A percentile compares a stretch with the other conserved stretches of the same genome.
These are phyloP conservation scores for Leguminivora glycinivorella DNA, from an alignment of 1,140 invertebrate species.

Conservation along the genomic window DNA sequence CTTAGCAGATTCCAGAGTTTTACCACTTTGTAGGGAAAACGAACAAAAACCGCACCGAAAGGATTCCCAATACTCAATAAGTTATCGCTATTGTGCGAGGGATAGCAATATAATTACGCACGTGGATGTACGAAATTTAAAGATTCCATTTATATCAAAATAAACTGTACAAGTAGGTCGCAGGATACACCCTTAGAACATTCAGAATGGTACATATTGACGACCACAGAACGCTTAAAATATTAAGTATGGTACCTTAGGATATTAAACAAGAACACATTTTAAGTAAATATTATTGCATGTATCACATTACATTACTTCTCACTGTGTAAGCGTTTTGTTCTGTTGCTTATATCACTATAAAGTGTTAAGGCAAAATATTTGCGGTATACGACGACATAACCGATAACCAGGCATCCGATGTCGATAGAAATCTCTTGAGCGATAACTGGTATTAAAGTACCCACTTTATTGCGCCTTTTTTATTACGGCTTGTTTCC, in stretches of 20 bases:
- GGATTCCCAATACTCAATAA: no score
- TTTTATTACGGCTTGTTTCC: not conserved
- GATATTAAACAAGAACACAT: not conserved
- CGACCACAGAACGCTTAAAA: slow-evolving; percentile 3
- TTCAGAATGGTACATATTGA: not conserved
- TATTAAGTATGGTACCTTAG: slow-evolving; percentile 16
- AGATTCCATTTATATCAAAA: no score
- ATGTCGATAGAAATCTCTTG: not conserved
- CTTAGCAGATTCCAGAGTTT: no score
- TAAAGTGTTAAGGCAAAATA: slow-evolving; percentile 8
- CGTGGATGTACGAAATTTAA: no score
- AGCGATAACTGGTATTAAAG: slow-evolving; percentile 2
- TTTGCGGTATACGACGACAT: slow-evolving; percentile 7
- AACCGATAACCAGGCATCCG: slow-evolving; percentile 2
- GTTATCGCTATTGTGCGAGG: no score
- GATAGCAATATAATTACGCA: no score
- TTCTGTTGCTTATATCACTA: slow-evolving; percentile 10
- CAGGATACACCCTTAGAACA: not conserved
- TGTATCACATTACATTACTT: slow-evolving; percentile 20
- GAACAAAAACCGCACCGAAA: no score
- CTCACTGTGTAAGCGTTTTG: slow-evolving; percentile 22
- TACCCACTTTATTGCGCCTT: not conserved
- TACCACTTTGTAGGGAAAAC: no score
- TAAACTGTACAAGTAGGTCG: not conserved
- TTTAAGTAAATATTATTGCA: slow-evolving; percentile 25